These are phyloP conservation scores for Uromys caudimaculatus DNA, from an alignment of 2,797 vertebrate genomes.

Conservation along the genomic window DNA sequence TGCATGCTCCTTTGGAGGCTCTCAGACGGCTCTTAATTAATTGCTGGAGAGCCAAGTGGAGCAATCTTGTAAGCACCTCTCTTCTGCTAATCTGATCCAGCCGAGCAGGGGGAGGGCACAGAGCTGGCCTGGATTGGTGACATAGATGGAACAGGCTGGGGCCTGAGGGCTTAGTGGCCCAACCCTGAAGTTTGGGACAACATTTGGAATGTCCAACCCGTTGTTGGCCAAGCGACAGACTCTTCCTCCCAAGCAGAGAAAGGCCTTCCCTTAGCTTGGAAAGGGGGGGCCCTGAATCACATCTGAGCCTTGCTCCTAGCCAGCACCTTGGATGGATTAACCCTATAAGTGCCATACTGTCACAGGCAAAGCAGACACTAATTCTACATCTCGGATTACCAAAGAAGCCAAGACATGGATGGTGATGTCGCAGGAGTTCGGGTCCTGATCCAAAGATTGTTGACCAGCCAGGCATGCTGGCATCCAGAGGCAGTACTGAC, in stretches of 20 bases:
- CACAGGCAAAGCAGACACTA: neutral
- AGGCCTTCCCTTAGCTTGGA: neutral
- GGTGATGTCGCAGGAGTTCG: accelerated
- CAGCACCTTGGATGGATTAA: no score
- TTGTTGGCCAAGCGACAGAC: neutral
- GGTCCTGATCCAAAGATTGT: neutral
- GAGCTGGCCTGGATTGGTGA: conserved; percentile 24
- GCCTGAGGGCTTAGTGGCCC: neutral
- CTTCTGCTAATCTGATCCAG: conserved; percentile 79
- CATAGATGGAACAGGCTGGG: neutral
- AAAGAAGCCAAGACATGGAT: neutral
- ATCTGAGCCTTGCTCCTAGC: neutral
- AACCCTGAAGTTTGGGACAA: neutral
- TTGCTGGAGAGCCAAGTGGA: conserved; percentile 80
- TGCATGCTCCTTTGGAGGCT: conserved; percentile 67
- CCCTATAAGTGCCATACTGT: neutral
- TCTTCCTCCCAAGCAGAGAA: neutral
- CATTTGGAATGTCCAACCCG: neutral
- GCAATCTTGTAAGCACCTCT: conserved; percentile 52
- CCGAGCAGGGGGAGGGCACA: neutral
- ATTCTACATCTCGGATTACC: accelerated
- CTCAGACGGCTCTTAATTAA: conserved; percentile 79
- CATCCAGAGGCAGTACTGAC: no score
- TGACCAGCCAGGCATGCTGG: neutral
- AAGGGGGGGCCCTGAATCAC: neutral